A percentile compares a stretch with the other conserved stretches of the same genome.
Evolutionary conservation across 2,888 invertebrate species (phyloP).

Genomic region (Eupsilia transversa): DNA sequence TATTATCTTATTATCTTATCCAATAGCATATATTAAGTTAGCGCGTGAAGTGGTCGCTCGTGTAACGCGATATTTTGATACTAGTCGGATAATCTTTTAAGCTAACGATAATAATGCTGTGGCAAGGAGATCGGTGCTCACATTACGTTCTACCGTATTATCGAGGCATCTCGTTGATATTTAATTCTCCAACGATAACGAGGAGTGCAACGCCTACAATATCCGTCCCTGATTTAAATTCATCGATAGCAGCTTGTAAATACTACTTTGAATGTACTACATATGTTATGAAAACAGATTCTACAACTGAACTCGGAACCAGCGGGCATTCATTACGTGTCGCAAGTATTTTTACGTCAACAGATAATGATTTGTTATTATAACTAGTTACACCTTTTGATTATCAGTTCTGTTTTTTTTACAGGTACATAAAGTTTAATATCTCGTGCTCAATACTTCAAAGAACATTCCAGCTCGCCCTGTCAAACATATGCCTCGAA

Average conservation of each 20-base stretch:
- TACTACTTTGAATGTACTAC: constrained; percentile 40
- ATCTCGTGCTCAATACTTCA: constrained; percentile 53
- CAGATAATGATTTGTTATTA: constrained; percentile 27
- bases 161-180: constrained; percentile 65
- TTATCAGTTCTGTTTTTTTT: constrained; percentile 39
- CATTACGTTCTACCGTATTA: constrained; percentile 55
- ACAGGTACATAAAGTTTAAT: constrained; percentile 35
- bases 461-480: constrained; percentile 58
- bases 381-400: constrained; percentile 27
- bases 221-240: constrained; percentile 65
- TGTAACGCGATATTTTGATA: constrained; percentile 52
- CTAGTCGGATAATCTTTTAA: constrained; percentile 51
- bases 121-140: constrained; percentile 48
- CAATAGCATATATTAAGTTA: constrained; percentile 43
- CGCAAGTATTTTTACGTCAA: constrained; percentile 17
- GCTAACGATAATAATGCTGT: constrained; percentile 41
- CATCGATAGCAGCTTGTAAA: constrained; percentile 63
- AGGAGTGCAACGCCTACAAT: constrained; percentile 65
- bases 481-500: constrained; percentile 64
- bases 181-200: constrained; percentile 60
- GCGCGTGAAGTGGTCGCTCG: constrained; percentile 38
- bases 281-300: constrained; percentile 43
- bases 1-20: constrained; percentile 39
- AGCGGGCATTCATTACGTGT: constrained; percentile 27
- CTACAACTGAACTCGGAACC: constrained; percentile 41